phyloP scores from a whole-genome alignment of 2,797 vertebrate genomes.

The Peromyscus eremicus region DNA sequence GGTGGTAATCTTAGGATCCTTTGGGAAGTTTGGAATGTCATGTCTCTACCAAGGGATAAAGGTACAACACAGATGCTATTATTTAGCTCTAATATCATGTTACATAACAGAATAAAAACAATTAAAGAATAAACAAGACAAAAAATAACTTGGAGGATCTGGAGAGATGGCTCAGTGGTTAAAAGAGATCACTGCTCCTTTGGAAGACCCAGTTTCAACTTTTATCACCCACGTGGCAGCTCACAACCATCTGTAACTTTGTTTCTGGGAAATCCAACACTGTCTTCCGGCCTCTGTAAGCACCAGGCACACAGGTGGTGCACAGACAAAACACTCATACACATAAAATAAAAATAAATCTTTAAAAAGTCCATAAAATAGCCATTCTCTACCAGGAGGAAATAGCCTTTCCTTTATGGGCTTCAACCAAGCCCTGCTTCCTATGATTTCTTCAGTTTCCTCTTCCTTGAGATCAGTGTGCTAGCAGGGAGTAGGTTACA shows the following conservation, averaged over 20 bases:
- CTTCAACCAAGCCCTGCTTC: not conserved
- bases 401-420: not conserved
- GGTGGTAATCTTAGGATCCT: not conserved
- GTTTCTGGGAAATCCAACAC: not conserved
- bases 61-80: not conserved
- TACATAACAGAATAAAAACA: not conserved
- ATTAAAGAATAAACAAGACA: not conserved
- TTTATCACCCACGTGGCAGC: not conserved
- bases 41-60: not conserved
- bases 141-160: not conserved
- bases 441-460: not conserved
- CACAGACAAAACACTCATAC: not conserved
- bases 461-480: not conserved
- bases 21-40: not conserved
- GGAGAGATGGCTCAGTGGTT: not conserved
- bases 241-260: not conserved
- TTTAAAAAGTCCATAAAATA: not conserved
- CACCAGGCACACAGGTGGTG: not conserved
- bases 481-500: not conserved
- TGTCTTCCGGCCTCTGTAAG: not conserved
- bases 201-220: not conserved
- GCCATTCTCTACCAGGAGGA: not conserved
- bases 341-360: not conserved
- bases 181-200: too few relatives aligned
- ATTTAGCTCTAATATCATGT: not conserved